phyloP scores from a whole-genome alignment of 1,140 invertebrate genomes.

The Acromyrmex heyeri region DNA sequence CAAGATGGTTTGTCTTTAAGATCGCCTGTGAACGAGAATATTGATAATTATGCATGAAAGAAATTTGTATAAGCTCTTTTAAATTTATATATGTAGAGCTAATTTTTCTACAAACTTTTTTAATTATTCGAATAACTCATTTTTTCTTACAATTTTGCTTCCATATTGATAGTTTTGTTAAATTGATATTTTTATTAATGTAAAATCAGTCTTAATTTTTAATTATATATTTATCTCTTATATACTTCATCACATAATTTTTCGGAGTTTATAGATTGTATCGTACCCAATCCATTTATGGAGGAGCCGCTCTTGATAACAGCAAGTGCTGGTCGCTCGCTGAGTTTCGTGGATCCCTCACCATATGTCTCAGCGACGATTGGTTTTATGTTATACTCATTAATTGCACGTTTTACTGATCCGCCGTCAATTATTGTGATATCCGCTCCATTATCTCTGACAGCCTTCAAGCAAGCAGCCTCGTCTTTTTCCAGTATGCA shows the following conservation, averaged over 20 bases:
- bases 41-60: not conserved
- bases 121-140: not conserved
- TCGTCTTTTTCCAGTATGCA: constrained; percentile 88
- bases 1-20: constrained; percentile 88
- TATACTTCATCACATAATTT: not conserved
- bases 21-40: constrained; percentile 77
- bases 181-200: not conserved
- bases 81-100: not conserved
- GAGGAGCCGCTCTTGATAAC: constrained; percentile 87
- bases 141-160: not conserved
- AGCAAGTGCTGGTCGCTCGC: constrained; percentile 88
- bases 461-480: constrained; percentile 89
- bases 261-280: not conserved
- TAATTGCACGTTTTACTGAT: constrained; percentile 87
- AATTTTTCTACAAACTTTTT: not conserved
- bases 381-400: constrained; percentile 85
- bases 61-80: not conserved
- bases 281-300: constrained; percentile 75
- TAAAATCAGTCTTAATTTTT: not conserved
- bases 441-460: constrained; percentile 89
- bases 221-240: too few species aligned
- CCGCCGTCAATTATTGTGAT: constrained; percentile 89
- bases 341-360: constrained; percentile 77
- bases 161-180: not conserved
- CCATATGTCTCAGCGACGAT: constrained; percentile 87